phyloP scores from a whole-genome alignment of 2,113 vertebrate species.

The Ciconia stormi region DNA sequence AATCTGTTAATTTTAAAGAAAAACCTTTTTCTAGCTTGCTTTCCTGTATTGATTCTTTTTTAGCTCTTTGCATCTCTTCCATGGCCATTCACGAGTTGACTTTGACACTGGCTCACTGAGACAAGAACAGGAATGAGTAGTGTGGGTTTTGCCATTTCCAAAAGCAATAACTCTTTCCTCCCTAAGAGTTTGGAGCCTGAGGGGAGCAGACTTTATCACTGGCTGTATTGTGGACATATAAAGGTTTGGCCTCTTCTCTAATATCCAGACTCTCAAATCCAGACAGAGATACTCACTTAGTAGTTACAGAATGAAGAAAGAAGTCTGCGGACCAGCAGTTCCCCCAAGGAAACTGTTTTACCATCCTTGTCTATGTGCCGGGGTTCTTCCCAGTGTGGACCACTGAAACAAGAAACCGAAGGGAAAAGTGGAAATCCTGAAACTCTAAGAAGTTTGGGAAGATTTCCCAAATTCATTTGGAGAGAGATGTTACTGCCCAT shows the following conservation, averaged over 20 bases:
- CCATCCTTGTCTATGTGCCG: accelerated
- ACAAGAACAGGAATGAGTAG: background rate
- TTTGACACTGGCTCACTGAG: background rate
- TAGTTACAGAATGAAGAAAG: background rate
- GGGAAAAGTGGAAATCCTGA: background rate
- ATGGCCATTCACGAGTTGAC: background rate
- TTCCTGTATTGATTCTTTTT: background rate
- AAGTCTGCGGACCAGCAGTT: background rate
- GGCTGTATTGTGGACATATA: background rate
- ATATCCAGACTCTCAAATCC: background rate
- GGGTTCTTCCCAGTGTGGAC: background rate
- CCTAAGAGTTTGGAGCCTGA: background rate
- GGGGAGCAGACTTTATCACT: background rate
- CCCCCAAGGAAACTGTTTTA: background rate
- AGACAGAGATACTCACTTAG: background rate
- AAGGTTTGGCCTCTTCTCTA: background rate
- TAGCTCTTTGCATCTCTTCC: background rate
- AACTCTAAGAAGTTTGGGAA: background rate
- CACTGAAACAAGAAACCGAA: background rate
- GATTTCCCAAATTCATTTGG: background rate
- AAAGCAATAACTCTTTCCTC: background rate
- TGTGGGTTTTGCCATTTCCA: background rate
- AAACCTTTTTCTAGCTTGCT: background rate
- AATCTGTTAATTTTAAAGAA: slow-evolving; percentile 1
- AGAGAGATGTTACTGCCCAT: background rate